phyloP scores from a whole-genome alignment of 2,888 invertebrate genomes.

The Thymelicus sylvestris region DNA sequence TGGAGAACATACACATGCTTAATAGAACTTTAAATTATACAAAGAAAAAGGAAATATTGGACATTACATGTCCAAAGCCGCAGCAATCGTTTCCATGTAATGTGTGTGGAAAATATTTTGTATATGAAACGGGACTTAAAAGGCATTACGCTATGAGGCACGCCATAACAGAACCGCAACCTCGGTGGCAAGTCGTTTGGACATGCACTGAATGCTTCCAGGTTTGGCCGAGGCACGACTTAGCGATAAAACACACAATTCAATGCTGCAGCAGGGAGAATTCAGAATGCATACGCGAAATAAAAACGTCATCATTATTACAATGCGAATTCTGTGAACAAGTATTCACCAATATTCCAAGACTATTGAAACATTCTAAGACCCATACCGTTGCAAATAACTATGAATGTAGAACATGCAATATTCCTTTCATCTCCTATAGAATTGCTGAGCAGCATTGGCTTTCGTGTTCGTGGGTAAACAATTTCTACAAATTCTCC shows the following conservation, averaged over 20 bases:
- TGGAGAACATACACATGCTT: constrained; percentile 78
- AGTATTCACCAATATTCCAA: constrained; percentile 76
- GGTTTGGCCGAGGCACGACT: constrained; percentile 74
- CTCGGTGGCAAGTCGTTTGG: constrained; percentile 79
- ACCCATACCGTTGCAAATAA: constrained; percentile 87
- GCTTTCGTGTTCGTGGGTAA: constrained; percentile 70
- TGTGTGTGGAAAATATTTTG: constrained; percentile 77
- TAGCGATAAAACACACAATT: constrained; percentile 66
- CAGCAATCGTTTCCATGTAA: constrained; percentile 69
- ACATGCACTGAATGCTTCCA: constrained; percentile 79
- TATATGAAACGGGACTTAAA: constrained; percentile 75
- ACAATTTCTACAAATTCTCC: constrained; percentile 68
- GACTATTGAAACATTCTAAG: constrained; percentile 71
- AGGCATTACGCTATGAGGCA: constrained; percentile 72
- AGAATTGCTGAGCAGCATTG: constrained; percentile 75
- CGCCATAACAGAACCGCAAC: constrained; percentile 60
- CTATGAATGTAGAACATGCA: constrained; percentile 86
- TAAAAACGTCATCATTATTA: constrained; percentile 73
- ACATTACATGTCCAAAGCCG: constrained; percentile 64
- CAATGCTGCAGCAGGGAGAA: constrained; percentile 65
- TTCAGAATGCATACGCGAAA: constrained; percentile 64
- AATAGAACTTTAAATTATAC: constrained; percentile 76
- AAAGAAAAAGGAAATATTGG: constrained; percentile 73
- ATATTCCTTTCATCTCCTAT: constrained; percentile 66
- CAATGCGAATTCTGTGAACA: constrained; percentile 79